Evolutionary conservation across 2,113 vertebrate genomes (phyloP).

Genomic region (Paradisaea rubra): DNA sequence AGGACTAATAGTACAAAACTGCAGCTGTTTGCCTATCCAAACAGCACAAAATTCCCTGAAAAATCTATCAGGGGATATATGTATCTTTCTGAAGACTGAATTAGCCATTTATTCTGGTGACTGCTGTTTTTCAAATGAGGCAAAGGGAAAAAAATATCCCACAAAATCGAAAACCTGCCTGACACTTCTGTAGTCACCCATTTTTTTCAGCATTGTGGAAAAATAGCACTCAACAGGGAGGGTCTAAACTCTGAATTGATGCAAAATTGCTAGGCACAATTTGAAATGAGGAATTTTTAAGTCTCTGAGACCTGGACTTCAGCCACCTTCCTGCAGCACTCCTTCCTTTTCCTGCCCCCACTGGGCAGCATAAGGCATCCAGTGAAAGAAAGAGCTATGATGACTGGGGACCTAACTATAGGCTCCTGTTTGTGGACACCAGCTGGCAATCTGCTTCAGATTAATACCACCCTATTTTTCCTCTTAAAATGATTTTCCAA

Average conservation of each 20-base stretch:
- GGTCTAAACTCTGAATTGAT: neutral
- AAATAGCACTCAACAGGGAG: neutral
- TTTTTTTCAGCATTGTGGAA: neutral
- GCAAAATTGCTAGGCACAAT: neutral
- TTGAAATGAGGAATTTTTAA: neutral
- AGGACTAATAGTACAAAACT: neutral
- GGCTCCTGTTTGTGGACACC: neutral
- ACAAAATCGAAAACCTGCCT: neutral
- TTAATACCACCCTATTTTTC: neutral
- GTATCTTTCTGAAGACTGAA: neutral
- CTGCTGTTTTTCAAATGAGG: neutral
- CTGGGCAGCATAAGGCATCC: neutral
- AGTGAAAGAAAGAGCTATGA: neutral
- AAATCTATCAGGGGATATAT: neutral
- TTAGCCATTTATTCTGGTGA: neutral
- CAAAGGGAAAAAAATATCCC: neutral
- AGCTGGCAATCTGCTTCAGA: constrained; percentile 8
- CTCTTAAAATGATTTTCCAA: neutral
- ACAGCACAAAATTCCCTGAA: neutral
- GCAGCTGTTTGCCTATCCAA: neutral
- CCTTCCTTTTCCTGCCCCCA: neutral
- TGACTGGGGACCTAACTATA: neutral
- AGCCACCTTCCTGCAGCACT: neutral
- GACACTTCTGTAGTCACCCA: neutral
- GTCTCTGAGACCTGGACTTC: neutral